These are phyloP conservation scores for Galbula dea DNA, from an alignment of 2,113 vertebrate species.

Conservation along the genomic window DNA sequence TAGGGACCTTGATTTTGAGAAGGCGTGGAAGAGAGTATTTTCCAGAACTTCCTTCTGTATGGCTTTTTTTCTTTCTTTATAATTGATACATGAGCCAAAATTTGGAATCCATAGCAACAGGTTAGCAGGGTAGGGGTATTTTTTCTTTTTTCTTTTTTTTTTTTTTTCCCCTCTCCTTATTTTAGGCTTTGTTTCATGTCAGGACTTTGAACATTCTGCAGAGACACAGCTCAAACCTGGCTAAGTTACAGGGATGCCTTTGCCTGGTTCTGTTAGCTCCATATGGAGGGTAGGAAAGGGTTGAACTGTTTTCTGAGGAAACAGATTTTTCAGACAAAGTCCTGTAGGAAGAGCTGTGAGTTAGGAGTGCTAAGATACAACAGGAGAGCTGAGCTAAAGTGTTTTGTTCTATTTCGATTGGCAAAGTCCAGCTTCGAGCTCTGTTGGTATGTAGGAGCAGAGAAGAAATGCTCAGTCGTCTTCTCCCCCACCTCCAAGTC, in stretches of 20 bases:
- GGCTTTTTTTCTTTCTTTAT: not conserved
- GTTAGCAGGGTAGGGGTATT: not conserved
- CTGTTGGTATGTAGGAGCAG: not conserved
- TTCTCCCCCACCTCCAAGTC: not conserved
- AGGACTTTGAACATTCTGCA: not conserved
- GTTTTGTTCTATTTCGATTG: not conserved
- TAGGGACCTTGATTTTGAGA: not conserved
- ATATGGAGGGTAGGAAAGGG: not conserved
- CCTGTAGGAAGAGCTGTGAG: not conserved
- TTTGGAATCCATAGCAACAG: not conserved
- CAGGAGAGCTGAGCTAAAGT: not conserved
- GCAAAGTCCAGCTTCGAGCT: not conserved
- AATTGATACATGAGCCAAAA: not conserved
- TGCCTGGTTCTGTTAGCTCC: not conserved
- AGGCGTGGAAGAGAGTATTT: not conserved
- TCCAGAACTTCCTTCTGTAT: not conserved
- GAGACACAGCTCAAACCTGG: not conserved
- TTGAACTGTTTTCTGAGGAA: not conserved
- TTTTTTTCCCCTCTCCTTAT: fast-evolving
- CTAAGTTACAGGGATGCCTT: not conserved
- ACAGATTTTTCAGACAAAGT: not conserved
- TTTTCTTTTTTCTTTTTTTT: not conserved
- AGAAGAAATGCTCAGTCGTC: not conserved
- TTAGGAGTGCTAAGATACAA: not conserved
- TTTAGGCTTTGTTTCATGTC: not conserved